Evolutionary conservation across 2,888 invertebrate genomes (phyloP).

Genomic region (Cosmopolites sordidus): DNA sequence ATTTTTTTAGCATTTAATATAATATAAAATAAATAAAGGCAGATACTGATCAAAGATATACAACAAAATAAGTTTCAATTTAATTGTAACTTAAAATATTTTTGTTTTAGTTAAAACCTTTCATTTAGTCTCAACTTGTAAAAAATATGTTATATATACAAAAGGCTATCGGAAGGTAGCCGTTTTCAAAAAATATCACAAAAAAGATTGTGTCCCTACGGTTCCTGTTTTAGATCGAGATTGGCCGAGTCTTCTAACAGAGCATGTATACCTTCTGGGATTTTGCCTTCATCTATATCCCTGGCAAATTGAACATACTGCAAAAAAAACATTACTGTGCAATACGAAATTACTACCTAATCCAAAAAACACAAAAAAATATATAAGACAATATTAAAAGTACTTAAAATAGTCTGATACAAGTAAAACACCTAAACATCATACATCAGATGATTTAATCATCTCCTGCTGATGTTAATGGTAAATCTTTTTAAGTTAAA

Average conservation of each 20-base stretch:
- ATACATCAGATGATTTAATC: too few species aligned
- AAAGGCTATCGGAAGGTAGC: not conserved
- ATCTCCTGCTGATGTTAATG: too few species aligned
- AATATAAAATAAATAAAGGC: not conserved
- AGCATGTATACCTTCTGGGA: constrained; percentile 74
- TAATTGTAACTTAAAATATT: too few species aligned
- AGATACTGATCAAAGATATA: not conserved
- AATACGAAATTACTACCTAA: too few species aligned
- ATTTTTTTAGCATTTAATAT: not conserved
- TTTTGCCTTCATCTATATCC: constrained; percentile 74
- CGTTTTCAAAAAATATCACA: constrained; percentile 19
- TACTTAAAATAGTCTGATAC: too few species aligned
- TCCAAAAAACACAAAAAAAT: too few species aligned
- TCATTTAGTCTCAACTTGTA: not conserved
- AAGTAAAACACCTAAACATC: too few species aligned
- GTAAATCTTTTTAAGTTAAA: too few species aligned
- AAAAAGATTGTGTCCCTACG: constrained; percentile 9
- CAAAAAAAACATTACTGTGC: constrained; percentile 48
- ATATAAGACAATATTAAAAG: too few species aligned
- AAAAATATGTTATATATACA: not conserved
- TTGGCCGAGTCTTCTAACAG: constrained; percentile 60
- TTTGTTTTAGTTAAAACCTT: too few species aligned
- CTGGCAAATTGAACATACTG: constrained; percentile 78
- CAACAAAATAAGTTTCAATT: not conserved
- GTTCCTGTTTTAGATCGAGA: constrained; percentile 22